Base-by-base conservation (phyloP, 2,888 invertebrate genomes). In the Eurytoma adleriae region DNA sequence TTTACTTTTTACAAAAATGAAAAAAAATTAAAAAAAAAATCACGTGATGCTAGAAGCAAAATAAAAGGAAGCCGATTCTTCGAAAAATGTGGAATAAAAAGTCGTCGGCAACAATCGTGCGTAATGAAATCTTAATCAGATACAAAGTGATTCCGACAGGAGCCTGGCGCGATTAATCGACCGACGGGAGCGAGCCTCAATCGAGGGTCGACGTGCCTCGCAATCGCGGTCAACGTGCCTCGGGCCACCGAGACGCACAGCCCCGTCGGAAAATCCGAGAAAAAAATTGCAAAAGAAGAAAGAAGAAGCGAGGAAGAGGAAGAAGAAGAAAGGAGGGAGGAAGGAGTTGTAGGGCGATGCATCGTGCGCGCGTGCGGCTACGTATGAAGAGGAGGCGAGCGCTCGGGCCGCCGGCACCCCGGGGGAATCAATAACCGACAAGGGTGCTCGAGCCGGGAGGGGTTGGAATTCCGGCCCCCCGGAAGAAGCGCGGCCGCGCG, bases 361-460 rank as follows among this genome's bases (percentile, higher is more conserved):
- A 14, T 4, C 50, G 50, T 12, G 7, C 27, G 13, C 2, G 64
- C 52, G 64, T 30, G 73, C 62, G 56, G 54, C 64, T n/a, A 7
- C 40, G 40, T 40, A 40, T 40, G 40, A 40, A 61, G 59, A 61
- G 62, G 48, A 50, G n/a, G 72, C 18, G 40, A 59, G 72, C 54
- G 76, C 27, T 24, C 18, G 48, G 18, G 48, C 50, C 48, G 67
- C 16, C 40, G 40, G 68, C 88, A 89, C 88, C 89, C 89, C 85
- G 86, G 89, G 59, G 89, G 90, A 90, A 90, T 90, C 90, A 90
- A 90, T 90, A 90, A 90, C 89, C 87, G 87, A 88, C 87, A 88
- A 87, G 88, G 85, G 87, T 85, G 86, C 84, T 83, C 82, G 82
- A 82, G 85, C 83, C 84, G 86, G 84, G 84, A 80, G 81, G 73